Conservation (phyloP, 2,113 vertebrate species). For the Myrmecophaga tridactyla region DNA sequence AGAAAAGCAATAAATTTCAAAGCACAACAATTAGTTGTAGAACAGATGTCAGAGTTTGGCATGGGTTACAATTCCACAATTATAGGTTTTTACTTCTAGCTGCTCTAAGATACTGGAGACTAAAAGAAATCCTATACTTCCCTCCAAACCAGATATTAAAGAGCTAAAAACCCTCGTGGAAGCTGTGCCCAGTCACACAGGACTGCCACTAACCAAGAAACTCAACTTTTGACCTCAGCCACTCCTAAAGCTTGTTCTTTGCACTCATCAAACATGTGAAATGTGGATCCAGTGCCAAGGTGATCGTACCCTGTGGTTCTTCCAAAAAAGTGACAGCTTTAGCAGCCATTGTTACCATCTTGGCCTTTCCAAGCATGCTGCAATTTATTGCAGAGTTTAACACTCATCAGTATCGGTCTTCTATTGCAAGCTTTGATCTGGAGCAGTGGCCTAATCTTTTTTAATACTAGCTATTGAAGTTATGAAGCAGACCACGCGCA, state of each 20-base stretch:
- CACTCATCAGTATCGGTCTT: slow-evolving; percentile 69
- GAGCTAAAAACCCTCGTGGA: not conserved
- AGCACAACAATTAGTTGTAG: no score
- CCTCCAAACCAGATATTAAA: not conserved
- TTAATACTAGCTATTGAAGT: slow-evolving; percentile 73
- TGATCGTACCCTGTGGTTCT: not conserved
- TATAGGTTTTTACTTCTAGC: no score
- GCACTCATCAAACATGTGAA: not conserved
- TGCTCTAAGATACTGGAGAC: no score
- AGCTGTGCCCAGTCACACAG: not conserved
- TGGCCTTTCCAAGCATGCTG: slow-evolving; percentile 55
- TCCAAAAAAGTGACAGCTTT: slow-evolving; percentile 52
- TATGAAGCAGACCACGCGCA: slow-evolving; percentile 70
- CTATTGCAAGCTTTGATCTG: slow-evolving; percentile 67
- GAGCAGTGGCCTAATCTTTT: slow-evolving; percentile 59
- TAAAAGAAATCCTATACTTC: no score
- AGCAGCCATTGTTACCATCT: slow-evolving; percentile 17
- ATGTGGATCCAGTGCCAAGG: not conserved
- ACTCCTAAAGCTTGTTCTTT: slow-evolving; percentile 20
- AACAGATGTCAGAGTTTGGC: no score
- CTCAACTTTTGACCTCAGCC: not conserved
- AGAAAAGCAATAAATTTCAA: no score
- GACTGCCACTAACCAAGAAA: not conserved
- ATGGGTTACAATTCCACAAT: no score
- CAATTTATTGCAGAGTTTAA: slow-evolving; percentile 66